phyloP scores from a whole-genome alignment of 2,888 invertebrate species.

The Hypomecis punctinalis region DNA sequence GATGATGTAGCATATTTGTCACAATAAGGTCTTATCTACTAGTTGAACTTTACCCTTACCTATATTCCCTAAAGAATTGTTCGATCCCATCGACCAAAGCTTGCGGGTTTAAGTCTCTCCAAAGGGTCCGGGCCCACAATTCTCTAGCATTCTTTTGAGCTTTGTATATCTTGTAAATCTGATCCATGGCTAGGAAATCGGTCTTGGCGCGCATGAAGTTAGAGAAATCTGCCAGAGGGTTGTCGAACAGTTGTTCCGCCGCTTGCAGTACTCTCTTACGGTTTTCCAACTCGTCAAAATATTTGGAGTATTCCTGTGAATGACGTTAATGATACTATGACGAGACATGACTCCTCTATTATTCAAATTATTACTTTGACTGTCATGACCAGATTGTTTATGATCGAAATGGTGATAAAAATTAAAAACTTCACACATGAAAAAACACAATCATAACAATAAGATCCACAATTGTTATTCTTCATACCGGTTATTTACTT shows the following conservation, averaged over 20 bases:
- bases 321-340: no score
- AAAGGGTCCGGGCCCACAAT: constrained; percentile 93
- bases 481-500: no score
- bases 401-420: no score
- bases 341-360: no score
- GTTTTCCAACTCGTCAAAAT: constrained; percentile 88
- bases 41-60: constrained; percentile 51
- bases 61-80: constrained; percentile 90
- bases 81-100: constrained; percentile 95
- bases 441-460: no score
- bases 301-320: constrained; percentile 85
- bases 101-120: constrained; percentile 94
- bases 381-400: no score
- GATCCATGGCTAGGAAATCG: constrained; percentile 88
- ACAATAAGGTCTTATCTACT: neutral
- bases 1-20: neutral
- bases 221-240: constrained; percentile 93
- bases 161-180: constrained; percentile 91
- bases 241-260: constrained; percentile 94
- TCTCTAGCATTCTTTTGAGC: constrained; percentile 91
- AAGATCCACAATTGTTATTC: no score
- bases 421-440: no score
- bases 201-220: constrained; percentile 87
- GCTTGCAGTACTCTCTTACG: constrained; percentile 83
- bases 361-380: no score